Evolutionary conservation across 2,888 invertebrate genomes (phyloP).

Genomic region (Lasioglossum oenotherae): DNA sequence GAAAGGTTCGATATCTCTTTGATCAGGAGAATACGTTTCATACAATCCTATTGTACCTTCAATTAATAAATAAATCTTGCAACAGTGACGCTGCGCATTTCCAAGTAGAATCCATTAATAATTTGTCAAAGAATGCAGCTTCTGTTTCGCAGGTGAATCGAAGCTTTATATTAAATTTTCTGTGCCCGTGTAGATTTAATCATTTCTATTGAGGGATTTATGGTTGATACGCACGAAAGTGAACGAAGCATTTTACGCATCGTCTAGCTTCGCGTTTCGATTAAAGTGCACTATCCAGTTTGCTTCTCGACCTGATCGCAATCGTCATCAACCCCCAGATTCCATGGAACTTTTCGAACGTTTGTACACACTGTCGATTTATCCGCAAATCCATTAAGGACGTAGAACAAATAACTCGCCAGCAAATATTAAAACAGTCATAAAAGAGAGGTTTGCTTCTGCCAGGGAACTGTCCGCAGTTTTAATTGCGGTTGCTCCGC

Average conservation of each 20-base stretch:
- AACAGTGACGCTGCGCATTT: no score
- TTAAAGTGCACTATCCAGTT: conserved; percentile 2
- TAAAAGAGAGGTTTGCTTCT: background rate
- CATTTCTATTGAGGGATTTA: background rate
- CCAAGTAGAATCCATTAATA: background rate
- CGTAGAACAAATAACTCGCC: background rate
- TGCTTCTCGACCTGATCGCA: no score
- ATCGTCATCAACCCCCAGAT: background rate
- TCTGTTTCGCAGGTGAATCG: background rate
- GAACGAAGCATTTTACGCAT: background rate
- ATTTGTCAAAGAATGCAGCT: background rate
- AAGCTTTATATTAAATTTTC: background rate
- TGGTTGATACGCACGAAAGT: background rate
- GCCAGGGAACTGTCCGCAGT: background rate
- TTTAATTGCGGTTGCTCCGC: background rate
- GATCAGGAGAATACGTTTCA: background rate
- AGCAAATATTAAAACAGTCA: conserved; percentile 7
- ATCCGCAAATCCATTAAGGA: conserved; percentile 6
- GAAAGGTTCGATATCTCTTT: background rate
- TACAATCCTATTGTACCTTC: background rate
- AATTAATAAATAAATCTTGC: background rate
- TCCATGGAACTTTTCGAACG: background rate
- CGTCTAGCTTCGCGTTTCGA: background rate
- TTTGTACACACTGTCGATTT: background rate
- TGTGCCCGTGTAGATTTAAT: background rate